Percentiles rank a stretch among this genome's conserved stretches.
Conservation (phyloP, 1,140 invertebrate species). For the Diorhabda elongata region DNA sequence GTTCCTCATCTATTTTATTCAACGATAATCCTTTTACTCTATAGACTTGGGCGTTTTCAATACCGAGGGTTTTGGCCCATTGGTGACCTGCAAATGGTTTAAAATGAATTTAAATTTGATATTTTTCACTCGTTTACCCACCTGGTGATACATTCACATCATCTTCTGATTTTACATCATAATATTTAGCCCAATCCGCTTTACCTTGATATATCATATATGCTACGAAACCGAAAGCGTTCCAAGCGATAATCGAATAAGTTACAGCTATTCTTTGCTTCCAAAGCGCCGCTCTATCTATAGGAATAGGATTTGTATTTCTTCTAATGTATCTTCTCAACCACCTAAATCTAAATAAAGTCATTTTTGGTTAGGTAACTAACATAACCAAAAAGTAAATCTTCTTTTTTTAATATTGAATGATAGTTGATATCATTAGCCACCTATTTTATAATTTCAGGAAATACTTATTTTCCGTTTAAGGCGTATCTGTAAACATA, state of each 20-base stretch:
- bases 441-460: background rate
- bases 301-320: slow-evolving; percentile 58
- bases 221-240: slow-evolving; percentile 58
- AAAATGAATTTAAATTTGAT: no score
- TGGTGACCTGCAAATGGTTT: slow-evolving; percentile 43
- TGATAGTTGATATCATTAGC: slow-evolving; percentile 10
- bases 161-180: slow-evolving; percentile 58
- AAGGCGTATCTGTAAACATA: no score
- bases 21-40: slow-evolving; percentile 51
- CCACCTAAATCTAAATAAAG: slow-evolving; percentile 44
- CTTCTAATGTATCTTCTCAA: slow-evolving; percentile 53
- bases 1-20: slow-evolving; percentile 10
- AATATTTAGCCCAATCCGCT: slow-evolving; percentile 59
- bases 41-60: slow-evolving; percentile 53
- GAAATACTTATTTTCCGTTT: background rate
- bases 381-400: background rate
- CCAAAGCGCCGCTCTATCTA: slow-evolving; percentile 53
- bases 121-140: slow-evolving; percentile 22
- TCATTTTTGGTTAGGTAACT: slow-evolving; percentile 23
- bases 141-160: slow-evolving; percentile 54
- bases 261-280: slow-evolving; percentile 56
- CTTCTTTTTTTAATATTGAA: background rate
- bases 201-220: slow-evolving; percentile 57
- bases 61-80: slow-evolving; percentile 53
- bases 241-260: slow-evolving; percentile 60